phyloP scores from a whole-genome alignment of 2,888 invertebrate species.

The Apodemia hepburni region DNA sequence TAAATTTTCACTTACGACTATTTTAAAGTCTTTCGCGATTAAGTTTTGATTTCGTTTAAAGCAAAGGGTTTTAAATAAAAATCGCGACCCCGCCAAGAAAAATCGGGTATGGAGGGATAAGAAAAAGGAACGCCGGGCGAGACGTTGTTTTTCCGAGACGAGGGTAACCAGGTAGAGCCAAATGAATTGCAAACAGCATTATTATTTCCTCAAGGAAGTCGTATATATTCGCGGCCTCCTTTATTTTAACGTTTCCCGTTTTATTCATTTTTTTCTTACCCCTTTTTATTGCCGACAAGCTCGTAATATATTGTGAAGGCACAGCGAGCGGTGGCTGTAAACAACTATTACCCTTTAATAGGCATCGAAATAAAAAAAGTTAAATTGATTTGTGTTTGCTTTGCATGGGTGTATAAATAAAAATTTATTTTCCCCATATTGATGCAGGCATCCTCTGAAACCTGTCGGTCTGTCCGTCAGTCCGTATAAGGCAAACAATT shows the following conservation, averaged over 20 bases:
- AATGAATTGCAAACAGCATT: conserved; percentile 82
- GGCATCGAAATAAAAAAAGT: conserved; percentile 24
- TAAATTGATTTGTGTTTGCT: neutral
- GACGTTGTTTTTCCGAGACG: conserved; percentile 70
- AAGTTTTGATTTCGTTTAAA: conserved; percentile 66
- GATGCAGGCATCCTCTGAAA: no score
- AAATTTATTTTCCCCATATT: no score
- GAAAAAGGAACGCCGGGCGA: conserved; percentile 53
- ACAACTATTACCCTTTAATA: conserved; percentile 77
- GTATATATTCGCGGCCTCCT: conserved; percentile 76
- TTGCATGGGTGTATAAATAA: no score
- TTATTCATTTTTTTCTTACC: conserved; percentile 74
- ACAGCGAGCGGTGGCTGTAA: conserved; percentile 70
- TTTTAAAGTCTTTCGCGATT: conserved; percentile 45
- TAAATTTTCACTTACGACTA: conserved; percentile 38
- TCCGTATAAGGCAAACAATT: no score
- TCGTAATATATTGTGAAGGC: conserved; percentile 77
- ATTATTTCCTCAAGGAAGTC: conserved; percentile 80
- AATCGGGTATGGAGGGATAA: conserved; percentile 52
- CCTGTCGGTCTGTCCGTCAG: no score
- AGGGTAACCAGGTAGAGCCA: conserved; percentile 76
- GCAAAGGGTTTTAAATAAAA: conserved; percentile 72
- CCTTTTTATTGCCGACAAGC: conserved; percentile 76
- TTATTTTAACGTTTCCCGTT: conserved; percentile 75
- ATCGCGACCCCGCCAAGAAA: conserved; percentile 64